These are phyloP conservation scores for Neomonachus schauinslandi DNA, from an alignment of 2,113 vertebrate species.

Conservation along the genomic window DNA sequence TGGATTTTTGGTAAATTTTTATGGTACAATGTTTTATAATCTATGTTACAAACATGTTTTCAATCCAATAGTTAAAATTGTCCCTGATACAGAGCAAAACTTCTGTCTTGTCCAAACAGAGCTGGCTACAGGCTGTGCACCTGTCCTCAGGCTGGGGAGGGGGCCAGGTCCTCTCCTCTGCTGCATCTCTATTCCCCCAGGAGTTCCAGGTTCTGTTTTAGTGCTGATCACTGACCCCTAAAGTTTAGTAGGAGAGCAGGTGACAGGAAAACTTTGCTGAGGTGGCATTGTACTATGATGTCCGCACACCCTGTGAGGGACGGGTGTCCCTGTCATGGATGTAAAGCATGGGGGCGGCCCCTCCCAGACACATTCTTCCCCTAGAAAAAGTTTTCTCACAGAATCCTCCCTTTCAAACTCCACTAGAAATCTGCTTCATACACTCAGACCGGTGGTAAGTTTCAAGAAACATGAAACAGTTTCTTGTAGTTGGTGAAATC, in stretches of 20 bases:
- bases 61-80: no score
- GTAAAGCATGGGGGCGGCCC: background rate
- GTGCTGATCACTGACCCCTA: fast-evolving
- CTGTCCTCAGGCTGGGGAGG: background rate
- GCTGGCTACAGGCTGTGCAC: fast-evolving
- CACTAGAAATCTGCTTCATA: background rate
- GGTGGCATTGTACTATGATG: fast-evolving
- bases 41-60: background rate
- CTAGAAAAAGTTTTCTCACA: background rate
- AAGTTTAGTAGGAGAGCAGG: no score
- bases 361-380: background rate
- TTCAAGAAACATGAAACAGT: background rate
- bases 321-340: fast-evolving
- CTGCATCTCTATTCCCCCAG: background rate
- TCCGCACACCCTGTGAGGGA: background rate
- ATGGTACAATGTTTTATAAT: background rate
- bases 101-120: fast-evolving
- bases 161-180: background rate
- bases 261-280: fast-evolving
- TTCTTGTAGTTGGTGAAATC: fast-evolving
- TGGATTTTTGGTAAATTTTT: no score
- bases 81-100: fast-evolving
- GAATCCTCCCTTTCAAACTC: no score
- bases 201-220: fast-evolving
- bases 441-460: fast-evolving